Percentiles rank a stretch among this genome's conserved stretches.
These are phyloP conservation scores for Hirtodrosophila histrioides DNA, from an alignment of 2,888 invertebrate species.

Conservation along the genomic window DNA sequence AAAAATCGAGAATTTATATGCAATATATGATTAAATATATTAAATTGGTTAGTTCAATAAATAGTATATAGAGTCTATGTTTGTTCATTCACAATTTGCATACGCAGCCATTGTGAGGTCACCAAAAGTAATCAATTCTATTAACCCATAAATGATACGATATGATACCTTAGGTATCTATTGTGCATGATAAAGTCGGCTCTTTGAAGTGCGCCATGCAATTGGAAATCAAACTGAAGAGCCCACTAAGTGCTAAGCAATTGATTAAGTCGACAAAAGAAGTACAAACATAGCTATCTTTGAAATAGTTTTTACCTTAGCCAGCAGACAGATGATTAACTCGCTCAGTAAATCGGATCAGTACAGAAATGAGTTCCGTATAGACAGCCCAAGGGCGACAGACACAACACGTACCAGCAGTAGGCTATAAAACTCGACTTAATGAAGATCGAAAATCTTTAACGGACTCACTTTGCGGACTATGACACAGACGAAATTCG, in stretches of 20 bases:
- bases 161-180: background rate
- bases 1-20: too few species aligned
- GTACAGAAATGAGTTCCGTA: background rate
- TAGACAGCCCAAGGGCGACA: too few species aligned
- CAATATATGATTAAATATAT: too few species aligned
- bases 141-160: constrained; percentile 12
- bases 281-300: background rate
- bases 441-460: background rate
- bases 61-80: too few species aligned
- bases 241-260: too few species aligned
- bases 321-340: background rate
- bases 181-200: constrained; percentile 20
- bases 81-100: constrained; percentile 14
- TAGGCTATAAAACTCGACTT: too few species aligned
- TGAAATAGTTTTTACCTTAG: background rate
- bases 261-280: constrained; percentile 1
- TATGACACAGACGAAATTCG: constrained; percentile 34
- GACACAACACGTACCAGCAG: too few species aligned
- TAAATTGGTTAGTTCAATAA: too few species aligned
- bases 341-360: too few species aligned
- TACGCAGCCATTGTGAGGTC: constrained; percentile 22
- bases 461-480: background rate
- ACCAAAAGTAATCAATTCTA: constrained; percentile 18
- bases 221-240: constrained; percentile 1
- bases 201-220: constrained; percentile 14